Evolutionary conservation across 2,888 invertebrate species (phyloP), one percentile per base, ranked within the genome.

Genomic region (Ryuthela nishihirai): DNA sequence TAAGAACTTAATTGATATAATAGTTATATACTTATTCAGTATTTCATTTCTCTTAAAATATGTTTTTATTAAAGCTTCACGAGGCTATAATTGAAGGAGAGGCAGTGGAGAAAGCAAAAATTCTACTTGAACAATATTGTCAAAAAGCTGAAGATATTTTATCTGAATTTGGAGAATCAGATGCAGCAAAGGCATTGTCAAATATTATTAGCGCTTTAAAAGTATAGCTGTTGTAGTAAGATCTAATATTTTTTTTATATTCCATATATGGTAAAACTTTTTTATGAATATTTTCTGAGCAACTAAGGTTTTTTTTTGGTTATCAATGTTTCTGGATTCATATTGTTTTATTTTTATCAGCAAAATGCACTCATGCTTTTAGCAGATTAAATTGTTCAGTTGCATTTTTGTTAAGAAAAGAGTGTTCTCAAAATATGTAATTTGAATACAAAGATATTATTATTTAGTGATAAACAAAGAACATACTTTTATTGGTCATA

Each of bases 181-280:
- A 91, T 74, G 91, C 92, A 0, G 79, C 87, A 61, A 87, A 85
- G 21, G 92, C 91, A 0, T 79, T 93, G 47, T 82, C 84, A 47
- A 92, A 92, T 74, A 92, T 93, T 66, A 69, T 73, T 20, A 48
- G 59, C 36, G 61, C 64, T 10, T 39, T 67, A 9, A 53, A 49
- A 44, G 55, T 60, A 36, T 62, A 43, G 41, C 6, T 25, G 6
- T 38, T 38, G 15, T 20, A 1, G 10, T 18, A 18, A 38, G 10
- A 10, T 29, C 10, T 29, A 29, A 29, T n/a, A n/a, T n/a, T n/a
- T n/a, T n/a, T n/a, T n/a, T n/a, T n/a, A n/a, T 2, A 15, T 18
- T 38, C 17, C 4, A 38, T 1, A 38, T 18, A 18, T 15, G 38
- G 12, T 34, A 4, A 34, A 15, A 4, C 17, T 35, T 4, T 35